Evolutionary conservation across 1,140 invertebrate genomes (phyloP), one percentile per base, ranked within the genome.

Genomic region (Orchestia grillus): DNA sequence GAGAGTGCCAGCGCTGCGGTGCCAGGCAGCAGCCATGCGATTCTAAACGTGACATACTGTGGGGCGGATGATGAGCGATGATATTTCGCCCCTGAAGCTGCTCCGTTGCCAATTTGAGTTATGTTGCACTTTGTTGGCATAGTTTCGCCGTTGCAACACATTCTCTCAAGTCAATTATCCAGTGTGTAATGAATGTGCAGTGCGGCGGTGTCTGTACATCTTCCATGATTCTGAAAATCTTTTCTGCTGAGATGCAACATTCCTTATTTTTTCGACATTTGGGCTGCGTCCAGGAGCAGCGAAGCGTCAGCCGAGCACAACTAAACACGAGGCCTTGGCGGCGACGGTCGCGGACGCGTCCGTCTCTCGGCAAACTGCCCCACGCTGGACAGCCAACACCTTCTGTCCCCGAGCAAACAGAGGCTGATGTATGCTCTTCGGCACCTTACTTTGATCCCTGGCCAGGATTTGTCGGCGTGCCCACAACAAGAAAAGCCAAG

Each of bases 351-450:
- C 41, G 36, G 8, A 11, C 90, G 23, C 92, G 43, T 77, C 43
- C 44, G 43, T 42, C 92, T 44, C 92, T 94, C 11, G 44, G 92
- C 40, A 94, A 94, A 94, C 92, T 94, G 43, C 3, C 92, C 23
- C 23, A 11, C 44, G 43, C 92, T 15, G 43, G 43, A 94, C 92
- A 94, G 40, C 92, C 92, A 94, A 94, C 92, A 94, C 92, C 92
- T 94, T 47, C 92, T 94, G 92, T 94, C 92, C 43, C 92, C 92
- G 92, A 94, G 44, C 92, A 94, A 94, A 94, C 92, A 94, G 43
- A 8, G 4, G 1, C 92, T 44, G 43, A 94, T 94, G 92, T 94
- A 45, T 94, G 43, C 92, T 40, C 43, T 94, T 94, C 92, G 92
- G 43, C 92, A 44, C 92, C 43, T 47, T 94, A 44, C 92, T 94